Conservation (phyloP, 2,888 invertebrate species). For the Mimumesa dahlbomi region DNA sequence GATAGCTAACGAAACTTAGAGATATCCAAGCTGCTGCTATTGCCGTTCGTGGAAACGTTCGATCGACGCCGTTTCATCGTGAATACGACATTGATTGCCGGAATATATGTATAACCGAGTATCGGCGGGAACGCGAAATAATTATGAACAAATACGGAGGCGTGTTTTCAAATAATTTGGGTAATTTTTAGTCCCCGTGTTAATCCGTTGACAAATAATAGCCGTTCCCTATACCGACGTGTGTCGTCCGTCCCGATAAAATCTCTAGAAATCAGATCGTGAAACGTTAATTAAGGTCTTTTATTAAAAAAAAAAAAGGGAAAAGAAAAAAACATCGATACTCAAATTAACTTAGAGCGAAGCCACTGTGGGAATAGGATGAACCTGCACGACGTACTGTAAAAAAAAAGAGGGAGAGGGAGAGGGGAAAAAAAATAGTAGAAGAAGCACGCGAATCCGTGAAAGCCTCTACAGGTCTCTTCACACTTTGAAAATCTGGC, state of each 20-base stretch:
- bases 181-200: too few relatives aligned
- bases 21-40: too few relatives aligned
- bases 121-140: too few relatives aligned
- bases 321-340: conserved; percentile 1
- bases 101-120: too few relatives aligned
- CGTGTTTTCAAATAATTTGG: too few relatives aligned
- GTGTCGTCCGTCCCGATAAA: not conserved
- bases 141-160: too few relatives aligned
- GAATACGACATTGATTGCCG: too few relatives aligned
- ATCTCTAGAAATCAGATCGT: not conserved
- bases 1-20: not conserved
- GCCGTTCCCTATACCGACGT: too few relatives aligned
- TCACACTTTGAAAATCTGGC: conserved; percentile 56
- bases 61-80: too few relatives aligned
- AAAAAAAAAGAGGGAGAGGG: conserved; percentile 2
- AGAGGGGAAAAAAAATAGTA: too few relatives aligned
- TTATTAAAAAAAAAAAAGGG: not conserved
- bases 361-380: not conserved
- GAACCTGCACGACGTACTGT: not conserved
- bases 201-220: too few relatives aligned
- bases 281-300: conserved; percentile 21
- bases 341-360: conserved; percentile 21
- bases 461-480: conserved; percentile 33
- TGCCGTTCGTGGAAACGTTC: too few relatives aligned
- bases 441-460: not conserved